Evolutionary conservation across 2,113 vertebrate species (phyloP), one percentile per base, ranked within the genome.

Genomic region (Cryptoleucopteryx plumbea): DNA sequence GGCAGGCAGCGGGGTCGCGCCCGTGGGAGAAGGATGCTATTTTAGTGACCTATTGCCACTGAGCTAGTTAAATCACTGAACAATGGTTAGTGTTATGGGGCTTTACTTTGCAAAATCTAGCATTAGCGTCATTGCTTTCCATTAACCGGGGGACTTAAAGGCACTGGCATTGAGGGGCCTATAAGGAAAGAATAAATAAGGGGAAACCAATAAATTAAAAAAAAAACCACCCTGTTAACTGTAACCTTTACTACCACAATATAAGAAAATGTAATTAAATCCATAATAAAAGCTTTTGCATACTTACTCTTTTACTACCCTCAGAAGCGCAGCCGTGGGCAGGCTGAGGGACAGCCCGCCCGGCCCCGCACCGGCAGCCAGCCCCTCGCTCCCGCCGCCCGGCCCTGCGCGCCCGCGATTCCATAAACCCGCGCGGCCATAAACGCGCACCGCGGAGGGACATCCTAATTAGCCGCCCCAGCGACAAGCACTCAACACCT

Each of bases 61-160:
- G 88, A 97, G 91, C 96, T 94, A 82, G 97, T 97, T 97, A 97
- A 98, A 97, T 97, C 97, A 93, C 94, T n/a, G 86, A 97, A 96
- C 96, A 95, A 97, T 61, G 96, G 89, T 96, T 71, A 96, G 94
- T 34, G 95, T 95, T 97, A 95, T 20, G 77, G 93, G 90, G 90
- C 91, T 98, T 98, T 96, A 82, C 97, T 97, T 87, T 61, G 93
- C 95, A 94, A 95, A 97, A 96, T 96, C 95, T 96, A 92, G 90
- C 94, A 86, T 95, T 95, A 91, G 94, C 72, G 92, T 96, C 96
- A 94, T 62, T 89, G 91, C 94, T 95, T 93, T 94, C 95, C 91
- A 96, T 96, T 95, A 96, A 95, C 94, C 34, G 63, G 23, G 78
- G 77, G 90, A 96, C 94, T 95, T 82, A 85, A 82, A 87, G 92